phyloP scores from a whole-genome alignment of 2,113 vertebrate species.

The Lutjanus erythropterus region DNA sequence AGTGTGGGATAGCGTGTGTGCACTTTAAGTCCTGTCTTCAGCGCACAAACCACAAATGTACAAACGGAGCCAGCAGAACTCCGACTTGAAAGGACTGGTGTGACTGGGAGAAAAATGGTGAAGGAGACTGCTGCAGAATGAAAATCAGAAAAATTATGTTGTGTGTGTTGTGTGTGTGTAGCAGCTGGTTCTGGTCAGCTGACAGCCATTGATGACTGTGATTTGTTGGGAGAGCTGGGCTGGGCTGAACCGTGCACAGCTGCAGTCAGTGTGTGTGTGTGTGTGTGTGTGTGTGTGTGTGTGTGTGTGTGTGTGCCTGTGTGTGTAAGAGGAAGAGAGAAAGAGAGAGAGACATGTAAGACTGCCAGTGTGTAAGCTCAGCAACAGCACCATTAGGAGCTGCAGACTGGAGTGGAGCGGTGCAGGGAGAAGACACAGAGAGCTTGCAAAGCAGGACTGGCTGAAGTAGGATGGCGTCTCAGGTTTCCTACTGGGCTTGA shows the following conservation, averaged over 20 bases:
- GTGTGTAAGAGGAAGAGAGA: conserved; percentile 24
- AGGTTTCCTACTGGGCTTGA: conserved; percentile 34
- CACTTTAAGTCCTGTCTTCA: not conserved
- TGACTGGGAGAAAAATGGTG: conserved; percentile 45
- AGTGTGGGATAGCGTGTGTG: not conserved
- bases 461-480: conserved; percentile 47
- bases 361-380: conserved; percentile 90
- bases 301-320: conserved; percentile 60
- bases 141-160: conserved; percentile 54
- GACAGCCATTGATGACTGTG: conserved; percentile 89
- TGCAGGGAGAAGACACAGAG: conserved; percentile 41
- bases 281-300: conserved; percentile 37
- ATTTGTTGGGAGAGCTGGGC: conserved; percentile 87
- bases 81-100: conserved; percentile 45
- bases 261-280: conserved; percentile 91
- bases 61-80: conserved; percentile 39
- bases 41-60: conserved; percentile 38
- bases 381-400: conserved; percentile 66
- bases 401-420: conserved; percentile 57
- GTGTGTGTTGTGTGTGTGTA: conserved; percentile 36
- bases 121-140: conserved; percentile 54
- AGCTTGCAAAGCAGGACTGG: conserved; percentile 35
- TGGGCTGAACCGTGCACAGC: conserved; percentile 90
- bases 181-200: conserved; percentile 91
- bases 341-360: conserved; percentile 84